Evolutionary conservation across 2,888 invertebrate genomes (phyloP).

Genomic region (Nephrotoma flavescens): DNA sequence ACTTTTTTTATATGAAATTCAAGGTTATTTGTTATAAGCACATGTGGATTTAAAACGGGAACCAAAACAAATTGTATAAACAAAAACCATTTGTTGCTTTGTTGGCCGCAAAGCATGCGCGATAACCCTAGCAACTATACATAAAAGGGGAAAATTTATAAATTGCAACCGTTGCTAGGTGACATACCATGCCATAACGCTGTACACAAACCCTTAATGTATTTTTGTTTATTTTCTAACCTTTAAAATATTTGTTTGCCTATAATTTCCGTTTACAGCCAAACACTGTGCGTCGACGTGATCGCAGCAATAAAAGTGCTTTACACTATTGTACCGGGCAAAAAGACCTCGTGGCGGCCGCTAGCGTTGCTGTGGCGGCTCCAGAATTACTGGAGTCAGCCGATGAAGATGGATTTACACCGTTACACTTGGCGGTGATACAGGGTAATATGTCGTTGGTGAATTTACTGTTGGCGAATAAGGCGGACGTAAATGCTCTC

Average conservation of each 20-base stretch:
- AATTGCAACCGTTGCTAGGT: background rate
- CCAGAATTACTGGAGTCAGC: constrained; percentile 70
- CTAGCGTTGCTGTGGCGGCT: constrained; percentile 72
- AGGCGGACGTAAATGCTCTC: constrained; percentile 77
- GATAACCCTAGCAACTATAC: background rate
- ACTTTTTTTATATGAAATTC: too few relatives aligned
- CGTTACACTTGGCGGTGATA: constrained; percentile 89
- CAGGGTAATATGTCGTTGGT: constrained; percentile 80
- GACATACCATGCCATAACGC: background rate
- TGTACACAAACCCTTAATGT: background rate
- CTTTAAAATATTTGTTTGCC: background rate
- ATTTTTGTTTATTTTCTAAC: background rate
- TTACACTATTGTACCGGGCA: constrained; percentile 78
- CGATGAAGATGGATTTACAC: constrained; percentile 90
- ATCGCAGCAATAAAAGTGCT: constrained; percentile 71
- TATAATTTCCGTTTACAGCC: constrained; percentile 29
- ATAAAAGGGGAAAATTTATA: background rate
- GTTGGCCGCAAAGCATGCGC: background rate
- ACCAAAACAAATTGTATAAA: background rate
- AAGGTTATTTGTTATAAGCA: background rate
- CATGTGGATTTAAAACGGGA: background rate
- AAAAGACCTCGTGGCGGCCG: constrained; percentile 42
- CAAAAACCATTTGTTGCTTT: background rate
- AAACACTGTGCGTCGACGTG: constrained; percentile 49
- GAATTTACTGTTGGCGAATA: constrained; percentile 70